These are phyloP conservation scores for Agrochola lota DNA, from an alignment of 2,888 invertebrate genomes.

Conservation along the genomic window DNA sequence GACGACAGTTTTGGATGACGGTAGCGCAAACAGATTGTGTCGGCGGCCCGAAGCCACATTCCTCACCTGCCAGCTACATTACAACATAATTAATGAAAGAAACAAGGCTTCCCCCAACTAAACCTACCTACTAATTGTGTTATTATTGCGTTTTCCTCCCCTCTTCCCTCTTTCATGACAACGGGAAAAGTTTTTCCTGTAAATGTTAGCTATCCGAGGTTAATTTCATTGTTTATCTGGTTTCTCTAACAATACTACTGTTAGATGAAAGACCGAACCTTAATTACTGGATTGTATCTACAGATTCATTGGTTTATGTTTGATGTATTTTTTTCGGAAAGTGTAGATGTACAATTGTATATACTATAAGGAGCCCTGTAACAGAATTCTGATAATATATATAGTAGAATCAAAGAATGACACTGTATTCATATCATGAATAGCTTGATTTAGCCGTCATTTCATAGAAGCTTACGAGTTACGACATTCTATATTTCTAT, in stretches of 20 bases:
- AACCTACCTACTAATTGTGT: constrained; percentile 62
- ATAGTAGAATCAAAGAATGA: background rate
- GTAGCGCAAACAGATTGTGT: too few species aligned
- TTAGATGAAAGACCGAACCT: constrained; percentile 22
- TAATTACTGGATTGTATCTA: constrained; percentile 51
- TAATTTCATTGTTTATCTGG: constrained; percentile 65
- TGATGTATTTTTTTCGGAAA: background rate
- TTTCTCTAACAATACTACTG: constrained; percentile 48
- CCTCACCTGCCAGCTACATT: constrained; percentile 10
- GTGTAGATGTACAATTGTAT: background rate
- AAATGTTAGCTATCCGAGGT: constrained; percentile 49
- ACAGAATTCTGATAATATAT: background rate
- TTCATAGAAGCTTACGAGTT: background rate
- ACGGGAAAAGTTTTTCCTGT: constrained; percentile 60
- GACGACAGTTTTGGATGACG: too few species aligned
- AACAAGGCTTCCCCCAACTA: constrained; percentile 41
- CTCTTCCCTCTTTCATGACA: constrained; percentile 35
- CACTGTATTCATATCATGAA: background rate
- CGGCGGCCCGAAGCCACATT: background rate
- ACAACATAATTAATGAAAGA: constrained; percentile 35
- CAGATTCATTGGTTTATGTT: constrained; percentile 27
- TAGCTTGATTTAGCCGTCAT: background rate
- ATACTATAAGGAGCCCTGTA: background rate
- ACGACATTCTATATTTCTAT: too few species aligned
- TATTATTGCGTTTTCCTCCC: constrained; percentile 62